Evolutionary conservation across 2,113 vertebrate species (phyloP).

Genomic region (Genyomyrus donnyi): DNA sequence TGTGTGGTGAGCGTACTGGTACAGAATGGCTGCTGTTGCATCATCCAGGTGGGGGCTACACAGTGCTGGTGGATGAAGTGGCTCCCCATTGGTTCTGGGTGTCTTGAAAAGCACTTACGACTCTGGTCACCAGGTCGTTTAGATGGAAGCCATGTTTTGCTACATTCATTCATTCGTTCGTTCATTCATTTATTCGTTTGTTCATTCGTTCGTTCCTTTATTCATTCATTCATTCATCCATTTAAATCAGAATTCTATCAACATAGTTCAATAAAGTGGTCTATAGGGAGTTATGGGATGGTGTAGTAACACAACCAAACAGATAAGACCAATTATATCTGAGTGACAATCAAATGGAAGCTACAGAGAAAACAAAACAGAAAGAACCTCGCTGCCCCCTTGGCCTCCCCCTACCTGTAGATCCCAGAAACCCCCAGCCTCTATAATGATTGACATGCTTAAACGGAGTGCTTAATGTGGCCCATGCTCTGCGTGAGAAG

Average conservation of each 20-base stretch:
- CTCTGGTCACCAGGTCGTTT: no score
- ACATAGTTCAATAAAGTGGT: background rate
- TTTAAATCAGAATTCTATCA: background rate
- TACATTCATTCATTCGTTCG: background rate
- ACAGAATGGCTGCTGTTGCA: background rate
- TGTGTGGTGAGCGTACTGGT: background rate
- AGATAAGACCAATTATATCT: background rate
- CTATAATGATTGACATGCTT: background rate
- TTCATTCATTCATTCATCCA: background rate
- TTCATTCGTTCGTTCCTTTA: no score
- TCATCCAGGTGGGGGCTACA: background rate
- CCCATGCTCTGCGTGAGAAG: background rate
- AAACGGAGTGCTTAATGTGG: background rate
- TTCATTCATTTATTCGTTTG: background rate
- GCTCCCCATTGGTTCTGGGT: background rate
- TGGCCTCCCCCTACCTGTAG: background rate
- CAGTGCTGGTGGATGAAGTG: background rate
- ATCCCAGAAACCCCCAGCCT: background rate
- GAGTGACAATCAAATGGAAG: background rate
- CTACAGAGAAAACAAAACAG: background rate
- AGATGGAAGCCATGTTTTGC: background rate
- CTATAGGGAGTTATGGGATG: background rate
- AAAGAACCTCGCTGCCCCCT: background rate
- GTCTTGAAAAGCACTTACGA: background rate
- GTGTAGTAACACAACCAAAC: background rate